Base-by-base conservation (phyloP, 92 coral and sea anemone species). In the Phenganax subtilis region DNA sequence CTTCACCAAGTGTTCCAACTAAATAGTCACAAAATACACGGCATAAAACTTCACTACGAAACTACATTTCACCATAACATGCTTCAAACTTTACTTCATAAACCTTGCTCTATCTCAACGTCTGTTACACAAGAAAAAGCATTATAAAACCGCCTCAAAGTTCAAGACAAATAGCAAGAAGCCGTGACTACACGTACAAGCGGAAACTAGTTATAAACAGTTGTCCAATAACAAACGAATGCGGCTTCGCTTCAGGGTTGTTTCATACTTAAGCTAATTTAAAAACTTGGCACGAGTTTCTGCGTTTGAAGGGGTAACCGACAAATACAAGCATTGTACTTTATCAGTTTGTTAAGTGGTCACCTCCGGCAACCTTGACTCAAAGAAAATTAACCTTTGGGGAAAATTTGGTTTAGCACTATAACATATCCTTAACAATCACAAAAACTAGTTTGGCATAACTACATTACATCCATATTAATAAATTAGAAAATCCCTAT, bases 251-350 rank as follows among this genome's bases (percentile, higher is more conserved):
- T 59, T 3, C 2, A 59, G 74, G 51, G 74, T 54, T 69, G 28
- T 69, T 69, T 10, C 51, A 69, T 69, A 30, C 51, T 52, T 10
- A 76, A 11, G 28, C 69, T 53, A 60, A 76, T 76, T 60, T 6
- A 76, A 57, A 29, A 76, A 52, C 70, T 76, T 76, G 81, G 73
- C 73, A 68, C 69, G n/a, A 76, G 8, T 60, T 64, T 59, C 44
- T 76, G 55, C 47, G 14, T 16, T 57, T 30, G 60, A 2, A 29
- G 67, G 10, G n/a, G 52, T 51, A 15, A 17, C 56, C 70, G 54
- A 59, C 55, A 76, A 55, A 51, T 68, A 10, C 54, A 51, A 15
- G 25, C 25, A 68, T 29, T 68, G 73, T 28, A 30, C 28, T 68
- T 3, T 7, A n/a, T 20, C 47, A 54, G 73, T 11, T 3, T 4